Percentiles rank a stretch among this genome's conserved stretches.
Conservation (phyloP, 2,113 vertebrate genomes). For the Phycodurus eques region DNA sequence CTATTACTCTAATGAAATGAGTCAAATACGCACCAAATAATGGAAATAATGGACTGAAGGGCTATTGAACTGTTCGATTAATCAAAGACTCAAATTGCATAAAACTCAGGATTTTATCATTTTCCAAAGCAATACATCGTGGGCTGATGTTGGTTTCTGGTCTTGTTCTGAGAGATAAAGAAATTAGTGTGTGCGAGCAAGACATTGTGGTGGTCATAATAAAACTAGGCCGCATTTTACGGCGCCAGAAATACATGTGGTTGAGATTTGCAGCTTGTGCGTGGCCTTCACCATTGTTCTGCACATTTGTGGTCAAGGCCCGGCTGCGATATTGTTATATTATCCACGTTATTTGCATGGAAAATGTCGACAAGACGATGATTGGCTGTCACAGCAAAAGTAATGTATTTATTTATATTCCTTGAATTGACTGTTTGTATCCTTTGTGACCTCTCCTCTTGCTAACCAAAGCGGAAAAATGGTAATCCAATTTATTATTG, state of each 20-base stretch:
- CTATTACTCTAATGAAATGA: neutral
- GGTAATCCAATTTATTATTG: conserved; percentile 42
- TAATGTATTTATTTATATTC: neutral
- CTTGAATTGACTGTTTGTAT: neutral
- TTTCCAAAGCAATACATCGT: neutral
- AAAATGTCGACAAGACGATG: neutral
- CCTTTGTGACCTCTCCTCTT: conserved; percentile 24
- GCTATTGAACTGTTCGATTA: too few species aligned
- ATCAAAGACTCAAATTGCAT: neutral
- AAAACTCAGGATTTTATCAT: neutral
- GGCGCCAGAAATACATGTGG: conserved; percentile 23
- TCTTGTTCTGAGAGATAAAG: neutral
- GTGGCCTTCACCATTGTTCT: conserved; percentile 8
- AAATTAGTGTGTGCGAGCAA: neutral
- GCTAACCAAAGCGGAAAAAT: conserved; percentile 33
- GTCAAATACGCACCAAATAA: neutral
- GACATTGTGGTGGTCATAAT: neutral
- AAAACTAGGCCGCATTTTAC: conserved; percentile 9
- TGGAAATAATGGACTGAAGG: neutral
- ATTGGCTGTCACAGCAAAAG: neutral
- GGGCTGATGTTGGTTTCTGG: neutral
- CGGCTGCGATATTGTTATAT: conserved; percentile 1
- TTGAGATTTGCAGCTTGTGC: conserved; percentile 36
- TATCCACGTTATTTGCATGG: neutral
- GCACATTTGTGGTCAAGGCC: conserved; percentile 21